Base-by-base conservation (phyloP, 2,888 invertebrate species). In the Agrilus biguttatus region DNA sequence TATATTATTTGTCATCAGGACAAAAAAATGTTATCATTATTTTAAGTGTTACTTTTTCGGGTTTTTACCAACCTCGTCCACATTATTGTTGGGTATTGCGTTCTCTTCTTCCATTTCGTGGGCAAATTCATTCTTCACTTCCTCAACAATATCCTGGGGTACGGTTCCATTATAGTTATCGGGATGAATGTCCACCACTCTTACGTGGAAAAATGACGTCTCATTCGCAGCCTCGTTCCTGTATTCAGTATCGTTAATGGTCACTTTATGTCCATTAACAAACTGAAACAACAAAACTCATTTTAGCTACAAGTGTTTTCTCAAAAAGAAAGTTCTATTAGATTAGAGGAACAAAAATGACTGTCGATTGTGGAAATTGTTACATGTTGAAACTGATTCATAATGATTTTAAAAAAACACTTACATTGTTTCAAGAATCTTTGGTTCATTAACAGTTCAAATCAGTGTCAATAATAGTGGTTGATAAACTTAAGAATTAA, bases 221-320 rank as follows among this genome's bases (percentile, higher is more conserved):
- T 56, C 60, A 36, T 57, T 51, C 37, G 55, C 55, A 23, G 65
- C 63, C 43, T 67, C 61, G 36, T 64, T 60, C 35, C 60, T 58
- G 59, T 69, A 73, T 41, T 67, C 67, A 2, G 74, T 73, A 52
- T 72, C 70, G 54, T 74, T 74, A 46, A 73, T 65, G 28, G 70
- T 69, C 37, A 73, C 70, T 28, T 69, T 65, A 54, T 73, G 72
- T 36, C 72, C 71, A 47, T 71, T 62, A 50, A 73, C 67, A 10
- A 72, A 49, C 73, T 74, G 53, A 14, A 55, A 49, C 82, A 64
- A 36, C 4, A 28, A 28, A 28, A 78, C 71, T 45, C 77, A 71
- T 10, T 67, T 58, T 21, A 21, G 21, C n/a, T n/a, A n/a, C n/a
- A n/a, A n/a, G n/a, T n/a, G n/a, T n/a, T n/a, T n/a, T n/a, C n/a